phyloP scores from a whole-genome alignment of 2,797 vertebrate genomes.

The Benthosema pterotum region DNA sequence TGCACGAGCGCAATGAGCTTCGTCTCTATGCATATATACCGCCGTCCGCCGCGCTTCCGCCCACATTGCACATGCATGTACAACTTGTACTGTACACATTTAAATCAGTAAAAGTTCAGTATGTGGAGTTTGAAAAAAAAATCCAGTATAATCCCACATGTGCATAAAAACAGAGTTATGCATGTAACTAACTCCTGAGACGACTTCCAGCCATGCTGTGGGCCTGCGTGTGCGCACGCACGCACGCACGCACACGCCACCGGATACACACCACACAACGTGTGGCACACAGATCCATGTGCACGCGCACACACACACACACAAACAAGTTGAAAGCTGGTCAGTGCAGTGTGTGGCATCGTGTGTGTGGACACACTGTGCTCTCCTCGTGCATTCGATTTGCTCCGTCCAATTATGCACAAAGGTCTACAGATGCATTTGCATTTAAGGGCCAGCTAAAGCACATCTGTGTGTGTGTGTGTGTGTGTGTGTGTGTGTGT shows the following conservation, averaged over 20 bases:
- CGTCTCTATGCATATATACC: neutral
- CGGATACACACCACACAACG: neutral
- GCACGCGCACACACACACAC: neutral
- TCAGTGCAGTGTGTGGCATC: conserved; percentile 12
- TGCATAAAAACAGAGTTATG: too few relatives aligned
- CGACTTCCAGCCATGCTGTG: too few relatives aligned
- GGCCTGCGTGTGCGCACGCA: too few relatives aligned
- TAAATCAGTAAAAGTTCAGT: too few relatives aligned
- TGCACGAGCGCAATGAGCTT: neutral
- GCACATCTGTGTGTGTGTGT: conserved; percentile 1
- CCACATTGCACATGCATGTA: too few relatives aligned
- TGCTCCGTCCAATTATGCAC: conserved; percentile 6
- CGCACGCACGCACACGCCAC: conserved; percentile 5
- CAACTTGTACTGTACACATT: too few relatives aligned
- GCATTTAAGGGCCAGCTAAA: neutral
- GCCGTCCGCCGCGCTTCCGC: too few relatives aligned
- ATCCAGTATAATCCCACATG: too few relatives aligned
- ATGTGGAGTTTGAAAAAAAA: too few relatives aligned
- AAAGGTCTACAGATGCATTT: neutral
- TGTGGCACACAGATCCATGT: conserved; percentile 10
- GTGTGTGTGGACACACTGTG: neutral
- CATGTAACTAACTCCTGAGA: too few relatives aligned
- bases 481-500: neutral
- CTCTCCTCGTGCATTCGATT: conserved; percentile 3
- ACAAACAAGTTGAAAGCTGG: conserved; percentile 13